Evolutionary conservation across 2,113 vertebrate genomes (phyloP).

Genomic region (Azemiops feae): DNA sequence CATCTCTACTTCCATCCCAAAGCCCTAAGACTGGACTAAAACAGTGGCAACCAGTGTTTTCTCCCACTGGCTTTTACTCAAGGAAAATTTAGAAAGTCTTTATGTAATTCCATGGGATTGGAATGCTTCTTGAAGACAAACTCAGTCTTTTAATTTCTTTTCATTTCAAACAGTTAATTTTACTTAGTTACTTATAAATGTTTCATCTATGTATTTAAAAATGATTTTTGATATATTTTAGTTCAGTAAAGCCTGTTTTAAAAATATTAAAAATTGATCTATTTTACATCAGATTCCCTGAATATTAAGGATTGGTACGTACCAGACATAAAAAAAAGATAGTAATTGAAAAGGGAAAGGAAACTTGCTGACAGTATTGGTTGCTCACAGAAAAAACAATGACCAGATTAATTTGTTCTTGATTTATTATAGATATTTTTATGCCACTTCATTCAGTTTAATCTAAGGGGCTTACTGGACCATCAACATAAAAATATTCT

Average conservation of each 20-base stretch:
- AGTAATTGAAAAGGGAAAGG: neutral
- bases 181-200: neutral
- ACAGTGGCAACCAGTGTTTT: neutral
- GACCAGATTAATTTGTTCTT: neutral
- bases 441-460: neutral
- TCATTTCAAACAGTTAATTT: neutral
- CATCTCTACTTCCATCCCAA: neutral
- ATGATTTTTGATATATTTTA: neutral
- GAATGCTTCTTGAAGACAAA: neutral
- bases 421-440: neutral
- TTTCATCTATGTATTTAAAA: neutral
- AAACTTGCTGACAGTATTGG: neutral
- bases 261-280: neutral
- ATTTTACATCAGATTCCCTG: neutral
- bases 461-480: neutral
- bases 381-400: neutral
- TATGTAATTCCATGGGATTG: neutral
- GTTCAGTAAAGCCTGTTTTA: neutral
- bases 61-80: neutral
- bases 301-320: conserved; percentile 14
- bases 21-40: neutral
- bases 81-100: neutral
- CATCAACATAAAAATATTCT: neutral
- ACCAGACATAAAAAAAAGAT: conserved; percentile 15
- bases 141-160: neutral